These are phyloP conservation scores for Lasioglossum lativentre DNA, from an alignment of 2,888 invertebrate genomes.

Conservation along the genomic window DNA sequence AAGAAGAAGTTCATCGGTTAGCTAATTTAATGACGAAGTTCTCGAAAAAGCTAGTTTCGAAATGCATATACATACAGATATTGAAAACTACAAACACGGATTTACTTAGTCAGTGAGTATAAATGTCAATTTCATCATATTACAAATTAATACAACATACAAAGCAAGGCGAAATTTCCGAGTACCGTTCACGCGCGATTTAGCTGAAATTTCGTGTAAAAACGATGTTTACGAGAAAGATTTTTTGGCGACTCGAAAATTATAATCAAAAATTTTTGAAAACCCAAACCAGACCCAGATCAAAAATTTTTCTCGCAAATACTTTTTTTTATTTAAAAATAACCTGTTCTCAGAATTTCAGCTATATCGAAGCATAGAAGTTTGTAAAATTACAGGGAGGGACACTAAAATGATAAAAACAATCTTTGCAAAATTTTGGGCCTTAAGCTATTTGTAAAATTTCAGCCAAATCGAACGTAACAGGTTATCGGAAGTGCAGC, in stretches of 20 bases:
- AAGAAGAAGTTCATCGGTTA: conserved; percentile 94
- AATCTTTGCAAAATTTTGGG: not conserved
- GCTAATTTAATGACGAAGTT: conserved; percentile 98
- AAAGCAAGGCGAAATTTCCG: not conserved
- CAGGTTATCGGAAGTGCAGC: not conserved
- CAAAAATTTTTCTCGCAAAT: too few relatives aligned
- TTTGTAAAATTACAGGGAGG: not conserved
- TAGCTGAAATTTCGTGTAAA: not conserved
- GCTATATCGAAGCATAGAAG: too few relatives aligned
- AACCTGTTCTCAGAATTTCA: too few relatives aligned
- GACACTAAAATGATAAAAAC: not conserved
- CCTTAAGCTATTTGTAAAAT: not conserved
- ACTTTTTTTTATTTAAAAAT: too few relatives aligned
- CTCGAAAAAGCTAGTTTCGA: conserved; percentile 97
- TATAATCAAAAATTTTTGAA: too few relatives aligned
- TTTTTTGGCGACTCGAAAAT: too few relatives aligned
- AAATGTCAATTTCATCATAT: conserved; percentile 11
- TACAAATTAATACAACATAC: not conserved
- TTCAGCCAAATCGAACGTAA: not conserved
- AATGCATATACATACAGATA: conserved; percentile 97
- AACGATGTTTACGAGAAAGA: too few relatives aligned
- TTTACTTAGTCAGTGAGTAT: conserved; percentile 90
- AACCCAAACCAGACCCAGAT: too few relatives aligned
- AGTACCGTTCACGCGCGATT: not conserved
- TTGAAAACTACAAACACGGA: conserved; percentile 94